A percentile compares a stretch with the other conserved stretches of the same genome.
Conservation (phyloP, 2,113 vertebrate genomes). For the Tautogolabrus adspersus region DNA sequence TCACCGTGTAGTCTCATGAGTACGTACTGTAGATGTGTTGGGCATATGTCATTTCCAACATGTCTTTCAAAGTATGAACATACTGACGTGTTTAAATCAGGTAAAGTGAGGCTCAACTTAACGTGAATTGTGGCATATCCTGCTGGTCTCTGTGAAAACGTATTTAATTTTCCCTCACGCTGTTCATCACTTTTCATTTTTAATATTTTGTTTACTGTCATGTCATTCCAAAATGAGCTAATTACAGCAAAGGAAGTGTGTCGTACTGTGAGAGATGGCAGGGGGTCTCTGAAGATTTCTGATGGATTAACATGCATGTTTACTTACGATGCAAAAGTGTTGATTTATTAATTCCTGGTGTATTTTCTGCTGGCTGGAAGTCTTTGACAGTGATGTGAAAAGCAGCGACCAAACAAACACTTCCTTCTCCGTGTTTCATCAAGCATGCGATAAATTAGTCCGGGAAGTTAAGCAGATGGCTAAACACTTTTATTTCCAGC, state of each 20-base stretch:
- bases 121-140: conserved; percentile 13
- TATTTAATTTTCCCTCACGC: conserved; percentile 34
- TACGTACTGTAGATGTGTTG: not conserved
- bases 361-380: conserved; percentile 46
- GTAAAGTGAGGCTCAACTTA: conserved; percentile 20
- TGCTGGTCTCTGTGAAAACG: conserved; percentile 55
- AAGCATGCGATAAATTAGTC: conserved; percentile 22
- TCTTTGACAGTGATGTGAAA: conserved; percentile 61
- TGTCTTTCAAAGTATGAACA: conserved; percentile 4
- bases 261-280: conserved; percentile 63
- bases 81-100: conserved; percentile 29
- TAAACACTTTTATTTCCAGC: conserved; percentile 17
- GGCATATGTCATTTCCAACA: conserved; percentile 21
- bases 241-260: conserved; percentile 73
- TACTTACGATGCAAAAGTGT: conserved; percentile 72
- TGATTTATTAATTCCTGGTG: conserved; percentile 76
- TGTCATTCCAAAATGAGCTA: conserved; percentile 78
- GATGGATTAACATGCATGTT: conserved; percentile 78
- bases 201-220: conserved; percentile 72
- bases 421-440: conserved; percentile 16
- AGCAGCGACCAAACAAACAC: conserved; percentile 11
- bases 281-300: conserved; percentile 75
- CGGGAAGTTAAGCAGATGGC: conserved; percentile 45
- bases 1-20: too few relatives aligned
- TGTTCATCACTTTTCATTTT: conserved; percentile 62